A percentile compares a stretch with the other conserved stretches of the same genome.
Evolutionary conservation across 2,888 invertebrate species (phyloP).

Genomic region (Pammene fasciana): DNA sequence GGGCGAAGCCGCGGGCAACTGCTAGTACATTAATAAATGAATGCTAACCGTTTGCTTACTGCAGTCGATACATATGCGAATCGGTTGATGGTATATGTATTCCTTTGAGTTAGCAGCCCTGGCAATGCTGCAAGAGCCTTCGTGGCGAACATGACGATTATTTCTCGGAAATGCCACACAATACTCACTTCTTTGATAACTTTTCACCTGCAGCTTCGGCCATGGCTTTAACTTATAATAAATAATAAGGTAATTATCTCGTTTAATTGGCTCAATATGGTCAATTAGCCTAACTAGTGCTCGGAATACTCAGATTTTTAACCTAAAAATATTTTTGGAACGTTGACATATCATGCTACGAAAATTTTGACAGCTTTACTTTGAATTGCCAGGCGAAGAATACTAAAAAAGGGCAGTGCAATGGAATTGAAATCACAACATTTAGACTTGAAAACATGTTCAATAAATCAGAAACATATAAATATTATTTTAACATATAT

Average conservation of each 20-base stretch:
- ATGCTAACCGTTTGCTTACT: conserved; percentile 73
- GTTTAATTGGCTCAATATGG: conserved; percentile 33
- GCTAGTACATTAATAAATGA: conserved; percentile 44
- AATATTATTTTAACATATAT: too few relatives aligned
- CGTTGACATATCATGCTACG: conserved; percentile 18
- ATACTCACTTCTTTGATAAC: conserved; percentile 88
- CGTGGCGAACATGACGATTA: conserved; percentile 60
- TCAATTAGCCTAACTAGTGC: conserved; percentile 5
- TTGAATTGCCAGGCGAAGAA: background rate
- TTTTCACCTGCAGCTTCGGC: conserved; percentile 84
- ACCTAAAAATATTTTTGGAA: conserved; percentile 34
- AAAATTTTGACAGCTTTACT: conserved; percentile 1
- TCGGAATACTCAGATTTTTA: background rate
- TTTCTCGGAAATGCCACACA: conserved; percentile 48
- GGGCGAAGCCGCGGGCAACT: too few relatives aligned
- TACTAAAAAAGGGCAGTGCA: background rate
- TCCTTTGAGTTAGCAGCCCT: conserved; percentile 51
- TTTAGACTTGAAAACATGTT: too few relatives aligned
- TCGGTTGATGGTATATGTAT: conserved; percentile 55
- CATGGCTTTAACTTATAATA: conserved; percentile 63
- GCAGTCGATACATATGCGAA: conserved; percentile 61
- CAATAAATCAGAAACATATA: too few relatives aligned
- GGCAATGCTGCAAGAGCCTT: conserved; percentile 55
- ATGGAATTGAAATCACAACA: too few relatives aligned
- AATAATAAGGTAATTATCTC: conserved; percentile 11